phyloP scores from a whole-genome alignment of 1,140 invertebrate species.

The Wasmannia auropunctata region DNA sequence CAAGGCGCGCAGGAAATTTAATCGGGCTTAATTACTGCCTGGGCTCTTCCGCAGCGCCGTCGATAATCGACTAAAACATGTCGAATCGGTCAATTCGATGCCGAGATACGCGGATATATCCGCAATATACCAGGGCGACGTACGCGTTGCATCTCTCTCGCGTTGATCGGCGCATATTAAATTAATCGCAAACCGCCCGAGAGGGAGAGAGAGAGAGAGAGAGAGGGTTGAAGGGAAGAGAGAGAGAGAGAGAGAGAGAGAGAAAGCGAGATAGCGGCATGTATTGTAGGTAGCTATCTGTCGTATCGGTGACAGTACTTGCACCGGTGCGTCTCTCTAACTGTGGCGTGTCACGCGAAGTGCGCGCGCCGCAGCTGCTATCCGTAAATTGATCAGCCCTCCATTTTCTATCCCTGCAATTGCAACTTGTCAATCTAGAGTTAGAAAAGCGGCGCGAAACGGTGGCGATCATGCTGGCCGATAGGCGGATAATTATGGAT shows the following conservation, averaged over 20 bases:
- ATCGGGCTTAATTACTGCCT: conserved; percentile 72
- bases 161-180: conserved; percentile 64
- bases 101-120: conserved; percentile 56
- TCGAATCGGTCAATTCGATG: conserved; percentile 68
- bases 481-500: conserved; percentile 46
- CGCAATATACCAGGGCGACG: conserved; percentile 53
- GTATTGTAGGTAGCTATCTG: conserved; percentile 48
- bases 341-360: conserved; percentile 69
- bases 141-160: conserved; percentile 49
- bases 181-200: conserved; percentile 66
- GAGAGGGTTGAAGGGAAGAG: neutral
- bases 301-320: conserved; percentile 50
- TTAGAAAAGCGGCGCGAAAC: conserved; percentile 32
- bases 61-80: conserved; percentile 71
- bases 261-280: neutral
- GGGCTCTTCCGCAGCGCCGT: conserved; percentile 63
- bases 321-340: conserved; percentile 48
- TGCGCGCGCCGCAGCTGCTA: conserved; percentile 74
- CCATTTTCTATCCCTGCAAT: conserved; percentile 70
- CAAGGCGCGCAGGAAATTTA: conserved; percentile 73
- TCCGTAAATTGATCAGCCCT: conserved; percentile 77
- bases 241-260: neutral
- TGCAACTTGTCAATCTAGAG: conserved; percentile 57
- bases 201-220: neutral
- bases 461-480: conserved; percentile 22